A percentile compares a stretch with the other conserved stretches of the same genome.
phyloP scores from a whole-genome alignment of 1,140 invertebrate species.

The Orius insidiosus region DNA sequence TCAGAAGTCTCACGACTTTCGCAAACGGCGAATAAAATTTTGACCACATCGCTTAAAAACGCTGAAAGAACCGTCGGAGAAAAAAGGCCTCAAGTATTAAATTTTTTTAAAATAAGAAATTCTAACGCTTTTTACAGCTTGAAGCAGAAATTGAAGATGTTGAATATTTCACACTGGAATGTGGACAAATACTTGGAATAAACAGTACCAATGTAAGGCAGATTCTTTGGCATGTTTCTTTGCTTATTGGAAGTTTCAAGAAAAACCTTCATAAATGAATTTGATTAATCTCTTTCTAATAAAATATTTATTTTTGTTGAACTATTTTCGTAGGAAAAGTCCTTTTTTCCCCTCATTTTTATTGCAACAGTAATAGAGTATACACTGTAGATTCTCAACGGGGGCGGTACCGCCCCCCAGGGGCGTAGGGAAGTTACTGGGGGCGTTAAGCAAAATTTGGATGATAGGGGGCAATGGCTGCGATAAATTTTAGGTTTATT shows the following conservation, averaged over 20 bases:
- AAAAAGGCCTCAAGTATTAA: slow-evolving; percentile 16
- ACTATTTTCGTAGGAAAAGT: no score
- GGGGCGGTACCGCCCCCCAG: no score
- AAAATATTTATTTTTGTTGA: no score
- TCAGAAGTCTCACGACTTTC: slow-evolving; percentile 79
- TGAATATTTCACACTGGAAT: slow-evolving; percentile 81
- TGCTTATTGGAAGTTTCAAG: slow-evolving; percentile 42
- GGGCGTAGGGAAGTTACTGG: no score
- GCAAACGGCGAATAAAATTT: slow-evolving; percentile 86
- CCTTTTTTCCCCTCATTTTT: no score
- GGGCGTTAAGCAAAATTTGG: no score
- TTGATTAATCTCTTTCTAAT: background rate
- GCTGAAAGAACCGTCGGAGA: slow-evolving; percentile 20
- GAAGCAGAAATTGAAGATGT: slow-evolving; percentile 37
- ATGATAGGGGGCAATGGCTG: no score
- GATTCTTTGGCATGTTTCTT: slow-evolving; percentile 37
- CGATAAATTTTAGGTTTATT: no score
- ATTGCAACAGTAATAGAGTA: no score
- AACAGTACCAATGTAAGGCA: slow-evolving; percentile 27
- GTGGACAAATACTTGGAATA: slow-evolving; percentile 53
- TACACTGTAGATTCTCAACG: no score
- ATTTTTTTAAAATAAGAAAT: background rate
- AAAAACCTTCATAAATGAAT: slow-evolving; percentile 24
- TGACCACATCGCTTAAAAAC: slow-evolving; percentile 30
- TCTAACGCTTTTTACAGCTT: slow-evolving; percentile 16